These are phyloP conservation scores for Mellilla xanthometata DNA, from an alignment of 2,888 invertebrate species.

Conservation along the genomic window DNA sequence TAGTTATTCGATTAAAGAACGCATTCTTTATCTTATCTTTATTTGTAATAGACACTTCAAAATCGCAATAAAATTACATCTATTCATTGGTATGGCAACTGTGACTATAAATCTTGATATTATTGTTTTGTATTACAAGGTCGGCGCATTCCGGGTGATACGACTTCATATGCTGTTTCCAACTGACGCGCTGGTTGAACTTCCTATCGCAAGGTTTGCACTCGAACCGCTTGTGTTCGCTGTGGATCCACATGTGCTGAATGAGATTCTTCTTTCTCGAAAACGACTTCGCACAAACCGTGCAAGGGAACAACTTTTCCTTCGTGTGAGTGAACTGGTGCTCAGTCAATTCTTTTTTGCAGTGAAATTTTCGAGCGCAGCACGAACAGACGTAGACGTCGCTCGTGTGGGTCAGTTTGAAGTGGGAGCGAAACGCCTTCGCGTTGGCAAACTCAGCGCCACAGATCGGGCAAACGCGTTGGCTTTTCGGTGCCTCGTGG, in stretches of 20 bases:
- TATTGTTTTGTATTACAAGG: constrained; percentile 38
- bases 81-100: too few relatives aligned
- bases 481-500: constrained; percentile 54
- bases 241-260: constrained; percentile 74
- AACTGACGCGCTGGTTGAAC: constrained; percentile 71
- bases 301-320: constrained; percentile 74
- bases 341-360: constrained; percentile 58
- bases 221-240: constrained; percentile 63
- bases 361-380: constrained; percentile 64
- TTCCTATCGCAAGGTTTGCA: constrained; percentile 67
- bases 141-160: constrained; percentile 62
- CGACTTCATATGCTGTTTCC: constrained; percentile 69
- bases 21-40: too few relatives aligned
- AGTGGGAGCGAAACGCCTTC: constrained; percentile 48
- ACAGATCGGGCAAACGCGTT: constrained; percentile 60
- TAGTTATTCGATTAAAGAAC: too few relatives aligned
- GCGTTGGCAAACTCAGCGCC: constrained; percentile 52
- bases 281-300: constrained; percentile 71
- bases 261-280: constrained; percentile 64
- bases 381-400: constrained; percentile 62
- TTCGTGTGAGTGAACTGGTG: constrained; percentile 80
- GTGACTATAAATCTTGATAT: not conserved
- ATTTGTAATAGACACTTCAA: too few relatives aligned
- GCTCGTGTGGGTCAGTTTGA: constrained; percentile 57
- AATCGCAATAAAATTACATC: too few relatives aligned